Evolutionary conservation across 2,888 invertebrate genomes (phyloP), one percentile per base, ranked within the genome.

Genomic region (Stenchaetothrips biformis): DNA sequence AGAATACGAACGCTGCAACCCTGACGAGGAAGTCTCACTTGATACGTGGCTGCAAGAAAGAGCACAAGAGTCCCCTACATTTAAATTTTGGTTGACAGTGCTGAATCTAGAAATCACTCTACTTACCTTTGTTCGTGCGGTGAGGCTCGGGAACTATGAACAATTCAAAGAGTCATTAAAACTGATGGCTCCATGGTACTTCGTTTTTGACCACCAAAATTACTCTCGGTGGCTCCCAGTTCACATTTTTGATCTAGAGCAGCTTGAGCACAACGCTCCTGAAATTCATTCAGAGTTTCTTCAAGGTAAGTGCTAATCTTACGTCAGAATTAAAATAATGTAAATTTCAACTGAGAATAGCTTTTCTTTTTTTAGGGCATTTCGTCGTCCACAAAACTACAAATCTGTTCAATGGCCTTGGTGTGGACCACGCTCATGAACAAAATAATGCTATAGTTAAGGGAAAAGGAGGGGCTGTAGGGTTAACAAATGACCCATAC

Each of bases 241-340:
- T n/a, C n/a, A n/a, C n/a, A n/a, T 81, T 21, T 81, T 81, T 53
- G 78, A 78, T 77, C 37, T 81, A 47, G 81, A 81, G 59, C 78
- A 78, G 53, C 80, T 81, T n/a, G 25, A 81, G 78, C 4, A 59
- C 27, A 81, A 47, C 79, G 74, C 78, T 25, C 78, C 80, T 21
- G 48, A 49, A 18, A 77, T 81, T 47, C 79, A 81, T 27, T 37
- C 59, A 8, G 21, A 79, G 7, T 81, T 81, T 25, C 25, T 18
- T 16, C 13, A 62, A 62, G 62, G 62, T 62, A 62, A 62, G 18
- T 6, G 18, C 8, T 18, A 62, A 16, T 62, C 18, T 62, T 62
- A 62, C 6, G 9, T 9, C 18, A 9, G 49, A 7, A 49, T 49
- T 9, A 49, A 49, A 9, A 49, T 9, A 49, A 49, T 9, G 7